Evolutionary conservation across 1,140 invertebrate species (phyloP), one percentile per base, ranked within the genome.

Genomic region (Formica selysi): DNA sequence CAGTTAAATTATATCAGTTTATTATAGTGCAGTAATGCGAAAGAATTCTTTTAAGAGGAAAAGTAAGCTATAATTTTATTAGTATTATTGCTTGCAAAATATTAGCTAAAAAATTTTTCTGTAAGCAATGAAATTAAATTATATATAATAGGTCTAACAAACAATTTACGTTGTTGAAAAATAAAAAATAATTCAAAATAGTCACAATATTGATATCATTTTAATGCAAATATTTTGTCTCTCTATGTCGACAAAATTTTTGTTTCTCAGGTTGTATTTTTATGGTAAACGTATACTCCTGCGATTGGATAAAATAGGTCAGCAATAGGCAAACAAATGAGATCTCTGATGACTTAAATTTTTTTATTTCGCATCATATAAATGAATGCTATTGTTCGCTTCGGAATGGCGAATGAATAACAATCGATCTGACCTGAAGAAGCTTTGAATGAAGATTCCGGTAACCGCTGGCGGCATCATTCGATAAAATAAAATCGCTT

Each of bases 251-350:
- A 13, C 67, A 11, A 10, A 19, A 16, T 51, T 59, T 73, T 26
- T 65, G 54, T 44, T 59, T 36, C 79, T 80, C 62, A 54, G 22
- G 29, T 44, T 81, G 26, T 81, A 61, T 81, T 81, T 83, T 83
- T 70, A 80, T 32, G 26, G 11, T 67, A 80, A 80, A 67, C 19
- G 22, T 51, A 51, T 74, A 76, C 48, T 68, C 76, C 26, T 59
- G n/a, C 76, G 61, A 86, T 86, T 71, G n/a, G 16, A n/a, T 29
- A 36, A 88, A 88, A 48, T 86, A 68, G 83, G 87, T 89, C 87
- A 86, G 19, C 41, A 54, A 29, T 13, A 59, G 54, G 51, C 65
- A 48, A 61, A 81, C 61, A 62, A 89, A 86, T 81, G 62, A 89
- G 41, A 81, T 54, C 32, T 68, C 76, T 68, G 44, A 68, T 61